Evolutionary conservation across 92 coral and sea anemone genomes (phyloP).

Genomic region (Scolanthus callimorphus): DNA sequence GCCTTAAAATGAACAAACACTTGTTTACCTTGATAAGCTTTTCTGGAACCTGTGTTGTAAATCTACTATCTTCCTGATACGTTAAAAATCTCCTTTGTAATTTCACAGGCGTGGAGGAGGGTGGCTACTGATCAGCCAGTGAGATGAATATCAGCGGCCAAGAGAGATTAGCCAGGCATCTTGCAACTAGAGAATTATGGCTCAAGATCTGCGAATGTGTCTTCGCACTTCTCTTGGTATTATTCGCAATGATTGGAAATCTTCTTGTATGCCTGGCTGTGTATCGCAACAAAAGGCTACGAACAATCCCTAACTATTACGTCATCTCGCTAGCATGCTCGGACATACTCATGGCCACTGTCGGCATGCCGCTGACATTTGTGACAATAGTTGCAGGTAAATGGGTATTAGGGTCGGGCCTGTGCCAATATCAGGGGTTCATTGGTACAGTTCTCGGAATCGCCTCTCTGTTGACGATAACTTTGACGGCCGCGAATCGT

Average conservation of each 20-base stretch:
- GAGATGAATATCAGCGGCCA: background rate
- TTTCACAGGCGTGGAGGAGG: too few relatives aligned
- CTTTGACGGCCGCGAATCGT: constrained; percentile 36
- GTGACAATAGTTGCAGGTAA: constrained; percentile 21
- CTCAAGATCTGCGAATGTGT: constrained; percentile 12
- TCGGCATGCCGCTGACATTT: constrained; percentile 29
- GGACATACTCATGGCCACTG: constrained; percentile 30
- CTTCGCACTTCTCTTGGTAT: background rate
- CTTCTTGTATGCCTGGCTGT: constrained; percentile 42
- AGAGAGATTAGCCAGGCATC: constrained; percentile 3
- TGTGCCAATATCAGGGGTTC: constrained; percentile 52
- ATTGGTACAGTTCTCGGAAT: constrained; percentile 21
- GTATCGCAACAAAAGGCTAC: constrained; percentile 26
- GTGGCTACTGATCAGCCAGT: background rate
- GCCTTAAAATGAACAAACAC: too few relatives aligned
- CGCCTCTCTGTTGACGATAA: constrained; percentile 26
- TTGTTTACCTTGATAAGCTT: too few relatives aligned
- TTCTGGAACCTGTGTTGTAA: too few relatives aligned
- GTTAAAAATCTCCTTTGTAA: too few relatives aligned
- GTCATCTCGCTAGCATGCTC: constrained; percentile 43
- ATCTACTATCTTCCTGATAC: too few relatives aligned
- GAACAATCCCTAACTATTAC: constrained; percentile 42
- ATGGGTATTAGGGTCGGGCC: constrained; percentile 29
- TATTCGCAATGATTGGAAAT: constrained; percentile 29
- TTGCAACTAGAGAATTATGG: constrained; percentile 16